phyloP scores from a whole-genome alignment of 2,797 vertebrate species.

The Tarsius wallacei region DNA sequence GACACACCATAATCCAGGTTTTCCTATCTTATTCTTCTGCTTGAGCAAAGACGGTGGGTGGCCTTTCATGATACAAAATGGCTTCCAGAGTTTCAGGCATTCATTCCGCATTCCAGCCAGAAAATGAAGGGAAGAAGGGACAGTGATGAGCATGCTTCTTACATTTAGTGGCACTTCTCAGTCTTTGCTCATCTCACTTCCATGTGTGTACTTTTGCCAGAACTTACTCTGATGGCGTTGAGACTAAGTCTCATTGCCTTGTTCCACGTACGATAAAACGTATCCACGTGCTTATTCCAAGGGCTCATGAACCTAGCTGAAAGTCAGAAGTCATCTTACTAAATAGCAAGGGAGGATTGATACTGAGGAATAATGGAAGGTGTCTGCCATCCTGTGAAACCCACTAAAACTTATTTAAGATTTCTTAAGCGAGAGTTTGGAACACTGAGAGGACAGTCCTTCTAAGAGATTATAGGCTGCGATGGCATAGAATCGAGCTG shows the following conservation, averaged over 20 bases:
- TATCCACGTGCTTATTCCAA: neutral
- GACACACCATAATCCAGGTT: neutral
- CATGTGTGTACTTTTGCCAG: neutral
- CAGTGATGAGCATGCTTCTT: neutral
- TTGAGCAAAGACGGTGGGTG: neutral
- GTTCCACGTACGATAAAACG: neutral
- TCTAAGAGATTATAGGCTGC: neutral
- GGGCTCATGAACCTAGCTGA: neutral
- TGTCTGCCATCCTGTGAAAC: neutral
- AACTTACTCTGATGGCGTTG: neutral
- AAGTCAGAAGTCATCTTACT: neutral
- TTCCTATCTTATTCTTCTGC: neutral
- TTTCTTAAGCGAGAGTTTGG: neutral
- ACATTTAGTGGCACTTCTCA: neutral
- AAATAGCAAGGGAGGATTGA: neutral
- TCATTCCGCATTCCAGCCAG: neutral
- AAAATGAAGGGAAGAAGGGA: neutral
- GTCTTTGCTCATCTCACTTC: neutral
- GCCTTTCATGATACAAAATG: neutral
- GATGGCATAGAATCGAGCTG: neutral
- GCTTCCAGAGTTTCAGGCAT: neutral
- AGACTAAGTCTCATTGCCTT: neutral
- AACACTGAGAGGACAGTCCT: neutral
- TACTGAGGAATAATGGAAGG: neutral
- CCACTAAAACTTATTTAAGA: neutral